Evolutionary conservation across 2,888 invertebrate species (phyloP).

Genomic region (Phasia obesa): DNA sequence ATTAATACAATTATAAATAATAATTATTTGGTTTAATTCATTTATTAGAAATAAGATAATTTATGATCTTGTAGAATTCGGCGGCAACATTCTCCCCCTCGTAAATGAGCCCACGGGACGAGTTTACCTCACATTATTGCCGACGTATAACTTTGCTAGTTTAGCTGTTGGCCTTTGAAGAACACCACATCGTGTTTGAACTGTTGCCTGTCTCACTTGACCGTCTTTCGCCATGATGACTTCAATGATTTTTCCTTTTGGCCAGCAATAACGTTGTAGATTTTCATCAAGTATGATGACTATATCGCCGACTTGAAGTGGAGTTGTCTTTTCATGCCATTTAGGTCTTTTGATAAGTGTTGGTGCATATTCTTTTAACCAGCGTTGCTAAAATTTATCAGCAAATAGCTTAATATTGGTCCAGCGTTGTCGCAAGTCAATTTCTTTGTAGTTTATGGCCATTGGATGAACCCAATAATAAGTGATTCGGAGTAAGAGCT

Average conservation of each 20-base stretch:
- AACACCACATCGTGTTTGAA: conserved; percentile 25
- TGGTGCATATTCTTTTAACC: conserved; percentile 61
- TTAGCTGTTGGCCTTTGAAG: conserved; percentile 31
- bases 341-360: conserved; percentile 54
- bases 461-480: conserved; percentile 43
- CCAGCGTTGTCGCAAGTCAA: conserved; percentile 61
- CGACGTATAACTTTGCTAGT: conserved; percentile 23
- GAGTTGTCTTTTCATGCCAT: conserved; percentile 54
- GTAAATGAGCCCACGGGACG: conserved; percentile 28
- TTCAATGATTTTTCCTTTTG: conserved; percentile 50
- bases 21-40: background rate
- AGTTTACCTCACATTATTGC: conserved; percentile 34
- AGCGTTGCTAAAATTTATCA: too few species aligned
- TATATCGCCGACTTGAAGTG: conserved; percentile 55
- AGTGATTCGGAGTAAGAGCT: conserved; percentile 63
- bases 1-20: background rate
- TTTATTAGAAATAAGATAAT: background rate
- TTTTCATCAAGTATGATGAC: too few species aligned
- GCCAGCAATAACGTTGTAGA: conserved; percentile 58
- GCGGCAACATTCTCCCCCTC: conserved; percentile 54
- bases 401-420: too few species aligned
- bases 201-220: conserved; percentile 36
- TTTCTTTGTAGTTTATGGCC: conserved; percentile 30
- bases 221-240: conserved; percentile 37
- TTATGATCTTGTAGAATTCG: background rate